phyloP scores from a whole-genome alignment of 2,797 vertebrate genomes.

The Periophthalmus magnuspinnatus region DNA sequence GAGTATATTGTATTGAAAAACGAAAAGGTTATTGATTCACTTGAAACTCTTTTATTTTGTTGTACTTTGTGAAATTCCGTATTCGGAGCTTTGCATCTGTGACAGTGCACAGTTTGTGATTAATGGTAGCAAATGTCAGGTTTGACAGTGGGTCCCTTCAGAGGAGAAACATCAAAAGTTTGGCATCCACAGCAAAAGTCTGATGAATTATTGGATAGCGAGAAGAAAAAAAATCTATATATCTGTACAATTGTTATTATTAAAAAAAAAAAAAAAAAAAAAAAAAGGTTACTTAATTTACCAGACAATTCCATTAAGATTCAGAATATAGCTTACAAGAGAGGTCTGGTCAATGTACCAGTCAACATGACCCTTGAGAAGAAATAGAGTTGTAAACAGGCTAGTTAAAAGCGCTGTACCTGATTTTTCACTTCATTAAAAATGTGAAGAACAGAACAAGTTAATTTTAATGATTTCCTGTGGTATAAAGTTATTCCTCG shows the following conservation, averaged over 20 bases:
- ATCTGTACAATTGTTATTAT: too few relatives aligned
- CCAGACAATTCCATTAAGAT: neutral
- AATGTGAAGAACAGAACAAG: too few relatives aligned
- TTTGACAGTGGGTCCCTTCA: slow-evolving; percentile 34
- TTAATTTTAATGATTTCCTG: too few relatives aligned
- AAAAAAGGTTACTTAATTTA: too few relatives aligned
- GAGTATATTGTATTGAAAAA: neutral
- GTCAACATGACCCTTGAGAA: too few relatives aligned
- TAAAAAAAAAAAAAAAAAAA: too few relatives aligned
- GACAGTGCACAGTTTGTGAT: slow-evolving; percentile 17
- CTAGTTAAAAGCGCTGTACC: too few relatives aligned
- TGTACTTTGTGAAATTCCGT: neutral
- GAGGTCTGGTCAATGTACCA: too few relatives aligned
- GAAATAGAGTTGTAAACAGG: too few relatives aligned
- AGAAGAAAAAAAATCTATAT: neutral
- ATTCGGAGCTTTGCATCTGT: slow-evolving; percentile 9
- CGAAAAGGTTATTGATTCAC: neutral
- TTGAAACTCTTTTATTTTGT: neutral
- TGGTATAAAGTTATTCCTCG: too few relatives aligned
- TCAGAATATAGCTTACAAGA: neutral
- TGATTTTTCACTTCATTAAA: too few relatives aligned
- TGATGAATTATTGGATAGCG: neutral
- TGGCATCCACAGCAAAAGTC: slow-evolving; percentile 9
- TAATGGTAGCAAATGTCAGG: slow-evolving; percentile 43
- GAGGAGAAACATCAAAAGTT: slow-evolving; percentile 23